These are phyloP conservation scores for Dasyurus viverrinus DNA, from an alignment of 2,113 vertebrate species.

Conservation along the genomic window DNA sequence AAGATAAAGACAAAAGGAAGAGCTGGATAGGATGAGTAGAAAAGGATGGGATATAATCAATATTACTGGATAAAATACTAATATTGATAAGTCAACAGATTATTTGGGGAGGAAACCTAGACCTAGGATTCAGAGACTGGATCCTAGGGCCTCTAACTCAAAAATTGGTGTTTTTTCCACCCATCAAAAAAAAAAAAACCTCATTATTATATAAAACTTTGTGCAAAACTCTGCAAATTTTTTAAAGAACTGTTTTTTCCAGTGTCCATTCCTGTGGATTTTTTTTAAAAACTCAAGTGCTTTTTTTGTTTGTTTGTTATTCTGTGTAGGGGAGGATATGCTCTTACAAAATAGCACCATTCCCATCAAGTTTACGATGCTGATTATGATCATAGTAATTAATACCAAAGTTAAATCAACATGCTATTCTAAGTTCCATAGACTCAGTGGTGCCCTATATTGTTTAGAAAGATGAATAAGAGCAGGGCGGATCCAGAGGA, in stretches of 20 bases:
- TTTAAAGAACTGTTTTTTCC: not conserved
- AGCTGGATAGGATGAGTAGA: not conserved
- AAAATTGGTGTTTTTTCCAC: not conserved
- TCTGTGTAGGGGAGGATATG: not conserved
- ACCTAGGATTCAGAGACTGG: not conserved
- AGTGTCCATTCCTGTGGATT: not conserved
- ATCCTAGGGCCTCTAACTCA: not conserved
- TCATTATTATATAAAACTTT: not conserved
- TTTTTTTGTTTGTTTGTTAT: not conserved
- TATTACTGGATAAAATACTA: not conserved
- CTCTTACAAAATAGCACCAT: conserved; percentile 29
- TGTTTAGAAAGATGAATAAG: conserved; percentile 40
- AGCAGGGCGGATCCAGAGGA: not conserved
- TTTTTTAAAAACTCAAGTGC: not conserved
- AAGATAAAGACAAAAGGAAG: not conserved
- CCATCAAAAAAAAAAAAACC: not conserved
- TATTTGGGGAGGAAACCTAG: not conserved
- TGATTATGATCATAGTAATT: conserved; percentile 14
- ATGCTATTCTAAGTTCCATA: conserved; percentile 4
- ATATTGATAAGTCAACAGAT: not conserved
- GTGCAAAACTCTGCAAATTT: not conserved
- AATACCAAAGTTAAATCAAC: conserved; percentile 32
- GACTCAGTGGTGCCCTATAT: not conserved
- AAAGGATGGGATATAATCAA: not conserved
- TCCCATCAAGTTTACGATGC: conserved; percentile 10